Base-by-base conservation (phyloP, 2,888 invertebrate genomes). In the Temnothorax ravouxi region DNA sequence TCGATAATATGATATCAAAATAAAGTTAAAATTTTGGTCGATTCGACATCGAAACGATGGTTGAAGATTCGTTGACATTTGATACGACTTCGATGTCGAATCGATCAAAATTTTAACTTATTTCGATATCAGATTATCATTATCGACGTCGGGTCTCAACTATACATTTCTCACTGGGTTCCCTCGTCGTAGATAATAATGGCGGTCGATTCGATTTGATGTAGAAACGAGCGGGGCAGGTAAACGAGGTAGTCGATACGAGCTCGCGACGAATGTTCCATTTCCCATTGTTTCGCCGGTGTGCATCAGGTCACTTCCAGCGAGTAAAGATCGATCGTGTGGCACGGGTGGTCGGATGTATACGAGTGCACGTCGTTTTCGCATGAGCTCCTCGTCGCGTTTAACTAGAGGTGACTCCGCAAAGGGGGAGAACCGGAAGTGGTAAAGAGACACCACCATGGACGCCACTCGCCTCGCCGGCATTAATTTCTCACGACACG, bases 401-500 rank as follows among this genome's bases (percentile, higher is more conserved):
- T 67, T 41, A 76, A 76, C 64, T 67, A 77, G 79, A 71, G 72
- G 72, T 44, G 72, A 52, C 59, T 47, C 15, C 59, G 71, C 61
- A 62, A 41, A 18, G 75, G 52, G 69, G 74, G 13, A 64, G 64
- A 13, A 56, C 44, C 59, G 82, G 75, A 79, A 86, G 76, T 83
- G 76, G 75, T 83, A 80, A 77, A 84, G 72, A 71, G 84, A 87
- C 81, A 62, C 50, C 56, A 47, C 59, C 38, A 41, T 21, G 64
- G 47, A 75, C 61, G 61, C 67, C 79, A 69, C 81, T 69, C 62
- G 64, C 13, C 81, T 69, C 62, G 64, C 13, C 56, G 52, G 52
- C 74, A 80, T 86, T 85, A 80, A 87, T 83, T 86, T 83, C 74
- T 83, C 85, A 85, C 71, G 80, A 84, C 80, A 71, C 47, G 82